Percentiles rank a stretch among this genome's conserved stretches.
These are phyloP conservation scores for Catajapyx aquilonaris DNA, from an alignment of 1,140 invertebrate species.

Conservation along the genomic window DNA sequence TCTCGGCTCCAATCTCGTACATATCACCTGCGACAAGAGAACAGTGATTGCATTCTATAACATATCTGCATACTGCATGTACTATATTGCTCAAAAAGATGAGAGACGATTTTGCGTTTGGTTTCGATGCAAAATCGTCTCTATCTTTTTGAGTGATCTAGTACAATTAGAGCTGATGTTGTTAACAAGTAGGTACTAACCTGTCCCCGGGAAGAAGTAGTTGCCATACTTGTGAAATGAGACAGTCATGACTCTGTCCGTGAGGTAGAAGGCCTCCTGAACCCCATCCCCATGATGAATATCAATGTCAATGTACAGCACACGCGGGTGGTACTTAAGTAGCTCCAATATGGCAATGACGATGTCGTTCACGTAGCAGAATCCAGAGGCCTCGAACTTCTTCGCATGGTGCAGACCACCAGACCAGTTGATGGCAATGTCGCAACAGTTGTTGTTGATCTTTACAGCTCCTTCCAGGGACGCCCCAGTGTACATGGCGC, in stretches of 20 bases:
- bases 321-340: conserved; percentile 82
- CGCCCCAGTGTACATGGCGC: conserved; percentile 91
- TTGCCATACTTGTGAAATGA: conserved; percentile 99
- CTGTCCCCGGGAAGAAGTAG: conserved; percentile 94
- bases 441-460: conserved; percentile 78
- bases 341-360: conserved; percentile 95
- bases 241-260: conserved; percentile 97
- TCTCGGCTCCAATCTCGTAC: conserved; percentile 89
- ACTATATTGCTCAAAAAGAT: too few species aligned
- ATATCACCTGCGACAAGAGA: conserved; percentile 53
- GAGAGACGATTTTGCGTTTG: too few species aligned
- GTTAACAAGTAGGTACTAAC: too few species aligned
- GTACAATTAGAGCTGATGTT: too few species aligned
- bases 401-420: conserved; percentile 98
- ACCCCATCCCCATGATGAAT: conserved; percentile 99
- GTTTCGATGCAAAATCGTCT: too few species aligned
- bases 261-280: conserved; percentile 97
- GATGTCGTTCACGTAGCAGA: conserved; percentile 98
- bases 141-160: too few species aligned
- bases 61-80: too few species aligned
- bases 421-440: conserved; percentile 98
- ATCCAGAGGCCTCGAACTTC: conserved; percentile 94
- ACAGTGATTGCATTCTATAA: conserved; percentile 1
- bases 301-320: conserved; percentile 98
- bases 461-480: conserved; percentile 88